Base-by-base conservation (phyloP, 1,140 invertebrate genomes). In the Bombus fervidus region DNA sequence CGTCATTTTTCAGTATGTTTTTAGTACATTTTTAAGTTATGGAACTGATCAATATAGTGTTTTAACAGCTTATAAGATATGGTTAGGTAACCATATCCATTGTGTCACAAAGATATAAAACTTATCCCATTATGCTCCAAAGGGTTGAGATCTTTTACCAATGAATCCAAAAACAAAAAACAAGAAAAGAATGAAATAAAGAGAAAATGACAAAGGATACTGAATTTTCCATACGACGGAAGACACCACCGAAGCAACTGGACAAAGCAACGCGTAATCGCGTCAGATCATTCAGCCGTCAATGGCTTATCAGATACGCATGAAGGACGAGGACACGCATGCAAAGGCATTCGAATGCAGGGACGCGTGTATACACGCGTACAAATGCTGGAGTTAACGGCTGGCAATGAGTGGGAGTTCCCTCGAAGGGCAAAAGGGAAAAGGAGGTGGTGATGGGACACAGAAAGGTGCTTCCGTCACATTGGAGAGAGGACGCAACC, bases 221-320 rank as follows among this genome's bases (percentile, higher is more conserved):
- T 59, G 72, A 75, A 8, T 12, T 41, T 78, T 18, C 13, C 13
- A 34, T 53, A 84, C 73, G 59, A 62, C 9, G 79, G 59, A 34
- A 62, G 39, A 41, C 6, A 18, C n/a, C 15, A 8, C 8, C 15
- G 18, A 73, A 81, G 79, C 18, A 39, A n/a, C n/a, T 77, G 73
- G 72, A 86, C 83, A 73, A 75, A 77, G 73, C 74, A 66, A 82
- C 78, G 87, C 81, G 83, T 94, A 95, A 94, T 95, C 93, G 92
- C 92, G 93, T 95, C 92, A 94, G 91, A 94, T 93, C 93, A 92
- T 76, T 87, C 93, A 93, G 93, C 92, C 93, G 91, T 92, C 92
- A 90, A 91, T 92, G 91, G 92, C 89, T 94, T 93, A 93, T 94
- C 91, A 90, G 89, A 85, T 89, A 90, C 88, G 90, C 88, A 85